phyloP scores from a whole-genome alignment of 2,888 invertebrate genomes.

The Apamea sordens region DNA sequence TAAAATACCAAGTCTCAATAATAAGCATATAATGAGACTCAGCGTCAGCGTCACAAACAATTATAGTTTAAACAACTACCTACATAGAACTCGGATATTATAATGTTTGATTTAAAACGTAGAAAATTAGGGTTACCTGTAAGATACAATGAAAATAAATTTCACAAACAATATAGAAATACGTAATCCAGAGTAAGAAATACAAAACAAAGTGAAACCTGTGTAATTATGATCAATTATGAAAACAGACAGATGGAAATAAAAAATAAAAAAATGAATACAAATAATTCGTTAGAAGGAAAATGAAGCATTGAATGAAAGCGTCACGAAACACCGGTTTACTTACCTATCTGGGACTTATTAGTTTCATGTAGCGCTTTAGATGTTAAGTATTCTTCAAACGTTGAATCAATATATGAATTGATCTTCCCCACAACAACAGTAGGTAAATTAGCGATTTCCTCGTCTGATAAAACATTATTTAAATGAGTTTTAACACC shows the following conservation, averaged over 20 bases:
- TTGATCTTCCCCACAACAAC: conserved; percentile 91
- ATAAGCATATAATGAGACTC: not conserved
- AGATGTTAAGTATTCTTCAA: conserved; percentile 93
- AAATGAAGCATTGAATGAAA: conserved; percentile 61
- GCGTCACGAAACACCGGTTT: conserved; percentile 77
- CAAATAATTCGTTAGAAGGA: not conserved
- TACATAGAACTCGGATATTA: no score
- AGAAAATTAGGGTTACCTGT: conserved; percentile 17
- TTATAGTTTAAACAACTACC: not conserved
- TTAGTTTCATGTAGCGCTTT: conserved; percentile 93
- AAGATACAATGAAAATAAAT: conserved; percentile 5
- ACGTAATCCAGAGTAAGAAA: not conserved
- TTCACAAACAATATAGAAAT: not conserved
- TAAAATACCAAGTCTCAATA: no score
- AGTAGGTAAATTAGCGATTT: conserved; percentile 80
- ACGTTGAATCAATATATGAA: conserved; percentile 88
- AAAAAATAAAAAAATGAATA: not conserved
- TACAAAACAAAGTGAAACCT: not conserved
- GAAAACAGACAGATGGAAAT: not conserved
- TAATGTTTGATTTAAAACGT: not conserved
- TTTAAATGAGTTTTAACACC: conserved; percentile 86
- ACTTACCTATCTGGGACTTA: conserved; percentile 91
- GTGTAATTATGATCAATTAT: not conserved
- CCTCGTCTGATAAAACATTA: conserved; percentile 85
- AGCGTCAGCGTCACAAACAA: not conserved